Conservation (phyloP, 2,797 vertebrate genomes). For the Catostomus latipinnis region DNA sequence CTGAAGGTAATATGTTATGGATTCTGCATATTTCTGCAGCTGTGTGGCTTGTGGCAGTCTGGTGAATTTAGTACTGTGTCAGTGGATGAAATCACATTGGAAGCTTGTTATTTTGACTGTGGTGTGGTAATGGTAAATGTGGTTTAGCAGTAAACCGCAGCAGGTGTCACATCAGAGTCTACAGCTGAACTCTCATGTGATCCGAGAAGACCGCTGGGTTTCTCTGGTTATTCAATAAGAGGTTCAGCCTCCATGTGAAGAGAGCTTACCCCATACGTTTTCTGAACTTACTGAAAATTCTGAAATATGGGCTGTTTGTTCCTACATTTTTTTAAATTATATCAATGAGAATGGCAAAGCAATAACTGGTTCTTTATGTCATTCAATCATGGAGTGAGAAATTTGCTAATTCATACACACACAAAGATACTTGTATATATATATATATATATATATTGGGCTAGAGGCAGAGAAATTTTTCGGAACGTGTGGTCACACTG, state of each 20-base stretch:
- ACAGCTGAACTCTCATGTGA: slow-evolving; percentile 9
- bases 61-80: not conserved
- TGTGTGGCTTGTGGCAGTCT: not conserved
- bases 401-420: not conserved
- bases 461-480: not conserved
- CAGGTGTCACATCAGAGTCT: not conserved
- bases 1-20: not conserved
- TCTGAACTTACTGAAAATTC: not conserved
- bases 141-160: slow-evolving; percentile 11
- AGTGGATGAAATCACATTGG: slow-evolving; percentile 5
- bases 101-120: slow-evolving; percentile 15
- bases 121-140: slow-evolving; percentile 18
- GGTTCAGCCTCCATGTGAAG: not conserved
- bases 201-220: slow-evolving; percentile 16
- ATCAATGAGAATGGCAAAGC: slow-evolving; percentile 35
- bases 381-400: not conserved
- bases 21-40: not conserved
- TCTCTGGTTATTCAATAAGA: not conserved
- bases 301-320: slow-evolving; percentile 8
- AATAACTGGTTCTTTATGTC: slow-evolving; percentile 14
- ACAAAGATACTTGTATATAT: not conserved
- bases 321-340: slow-evolving; percentile 8
- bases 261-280: not conserved
- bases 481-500: slow-evolving; percentile 4
- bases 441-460: not conserved